Evolutionary conservation across 2,888 invertebrate genomes (phyloP), one percentile per base, ranked within the genome.

Genomic region (Dasysyrphus albostriatus): DNA sequence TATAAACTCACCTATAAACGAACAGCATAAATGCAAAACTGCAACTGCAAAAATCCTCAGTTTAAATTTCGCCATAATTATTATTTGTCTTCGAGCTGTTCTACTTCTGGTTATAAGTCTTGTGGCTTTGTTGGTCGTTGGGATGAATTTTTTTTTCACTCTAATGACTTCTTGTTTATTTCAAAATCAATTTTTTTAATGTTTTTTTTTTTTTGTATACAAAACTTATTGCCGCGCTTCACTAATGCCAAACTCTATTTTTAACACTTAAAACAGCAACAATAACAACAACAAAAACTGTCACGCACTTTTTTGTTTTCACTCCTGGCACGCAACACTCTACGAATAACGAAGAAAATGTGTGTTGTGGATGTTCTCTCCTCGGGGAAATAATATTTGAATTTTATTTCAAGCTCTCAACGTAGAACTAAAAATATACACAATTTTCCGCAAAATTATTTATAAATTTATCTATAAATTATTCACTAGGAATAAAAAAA

Each of bases 241-340:
- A 78, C 75, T 76, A 76, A 70, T 76, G 81, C 69, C 77, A 78
- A 61, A 67, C 83, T 78, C 87, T 87, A 87, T 87, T 87, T 85
- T 78, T 78, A 87, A 51, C 47, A 58, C 63, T 47, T 34, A 24
- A 42, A 74, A 67, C 54, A 49, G 49, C 19, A 77, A 78, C 24
- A 61, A 56, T 49, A 70, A 70, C 14, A 63, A 56, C 58, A 65
- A 70, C 42, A 80, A 67, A 75, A 76, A 70, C 32, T 59, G 78
- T 72, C 83, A 83, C 69, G 75, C 75, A 83, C 82, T 74, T 47
- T 84, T 61, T 61, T 44, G 24, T 54, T 49, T 77, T 78, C 74
- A 63, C 78, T 83, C 47, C 54, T 74, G 44, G 63, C 79, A 51
- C 75, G 49, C 79, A 74, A 49, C 56, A 51, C 65, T 42, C 24